These are phyloP conservation scores for Tetrao urogallus DNA, from an alignment of 2,113 vertebrate species.

Conservation along the genomic window DNA sequence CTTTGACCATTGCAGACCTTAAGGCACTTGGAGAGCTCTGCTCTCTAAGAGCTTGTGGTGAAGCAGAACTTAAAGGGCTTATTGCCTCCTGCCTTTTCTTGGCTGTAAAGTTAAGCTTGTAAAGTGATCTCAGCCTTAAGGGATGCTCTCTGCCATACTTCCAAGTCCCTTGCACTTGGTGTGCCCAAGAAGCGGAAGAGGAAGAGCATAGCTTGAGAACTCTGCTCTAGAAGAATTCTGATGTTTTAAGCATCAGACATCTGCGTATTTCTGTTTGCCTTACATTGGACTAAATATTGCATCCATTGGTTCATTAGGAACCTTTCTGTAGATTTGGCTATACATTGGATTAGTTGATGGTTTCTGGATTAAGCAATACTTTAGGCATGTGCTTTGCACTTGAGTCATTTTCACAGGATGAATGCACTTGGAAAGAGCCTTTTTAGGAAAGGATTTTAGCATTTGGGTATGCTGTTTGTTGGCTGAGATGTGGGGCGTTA, in stretches of 20 bases:
- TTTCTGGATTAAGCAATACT: neutral
- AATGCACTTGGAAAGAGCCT: neutral
- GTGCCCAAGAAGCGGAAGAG: neutral
- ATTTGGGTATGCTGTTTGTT: neutral
- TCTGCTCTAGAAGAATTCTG: slow-evolving; percentile 27
- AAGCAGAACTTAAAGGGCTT: neutral
- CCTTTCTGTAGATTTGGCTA: neutral
- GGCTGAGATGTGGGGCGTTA: neutral
- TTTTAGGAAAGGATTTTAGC: neutral
- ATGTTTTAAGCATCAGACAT: too few species aligned
- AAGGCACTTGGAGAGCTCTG: neutral
- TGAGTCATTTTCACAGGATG: neutral
- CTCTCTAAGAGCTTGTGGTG: slow-evolving; percentile 16
- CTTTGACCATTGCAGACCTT: neutral
- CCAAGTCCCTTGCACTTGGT: neutral
- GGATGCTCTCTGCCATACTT: neutral
- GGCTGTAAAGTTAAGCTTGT: neutral
- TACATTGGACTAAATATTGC: neutral
- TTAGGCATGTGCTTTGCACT: neutral
- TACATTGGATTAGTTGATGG: neutral
- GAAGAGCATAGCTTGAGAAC: neutral
- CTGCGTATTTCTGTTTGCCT: neutral
- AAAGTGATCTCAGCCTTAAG: neutral
- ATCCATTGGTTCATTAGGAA: neutral
- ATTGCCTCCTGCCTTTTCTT: neutral